Evolutionary conservation across 2,797 vertebrate species (phyloP).

Genomic region (Danio tinwini): DNA sequence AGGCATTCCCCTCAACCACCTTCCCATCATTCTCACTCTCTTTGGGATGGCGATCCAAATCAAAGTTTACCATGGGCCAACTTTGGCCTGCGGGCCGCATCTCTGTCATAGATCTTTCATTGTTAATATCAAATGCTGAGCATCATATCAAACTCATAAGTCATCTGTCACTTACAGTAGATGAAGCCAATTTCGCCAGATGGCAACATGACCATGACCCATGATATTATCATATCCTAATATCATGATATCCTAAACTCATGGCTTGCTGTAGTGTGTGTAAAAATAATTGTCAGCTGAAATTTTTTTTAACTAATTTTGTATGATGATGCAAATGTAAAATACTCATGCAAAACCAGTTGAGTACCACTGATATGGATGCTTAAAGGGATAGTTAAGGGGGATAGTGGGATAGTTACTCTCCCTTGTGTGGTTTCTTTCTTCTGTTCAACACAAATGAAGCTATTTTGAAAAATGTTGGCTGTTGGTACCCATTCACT

Average conservation of each 20-base stretch:
- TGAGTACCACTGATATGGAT: constrained; percentile 2
- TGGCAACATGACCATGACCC: background rate
- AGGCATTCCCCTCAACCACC: too few relatives aligned
- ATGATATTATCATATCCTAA: too few relatives aligned
- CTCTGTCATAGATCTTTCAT: background rate
- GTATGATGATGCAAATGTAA: background rate
- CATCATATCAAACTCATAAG: background rate
- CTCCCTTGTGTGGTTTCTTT: too few relatives aligned
- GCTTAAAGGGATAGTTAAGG: background rate
- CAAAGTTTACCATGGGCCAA: too few relatives aligned
- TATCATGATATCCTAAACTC: background rate
- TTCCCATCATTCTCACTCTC: too few relatives aligned
- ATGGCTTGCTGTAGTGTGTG: background rate
- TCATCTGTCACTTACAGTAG: constrained; percentile 9
- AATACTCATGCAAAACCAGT: constrained; percentile 16
- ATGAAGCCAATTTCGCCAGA: background rate
- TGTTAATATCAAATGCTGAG: background rate
- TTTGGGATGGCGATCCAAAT: too few relatives aligned
- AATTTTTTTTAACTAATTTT: background rate
- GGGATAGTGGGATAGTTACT: too few relatives aligned
- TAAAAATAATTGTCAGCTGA: constrained; percentile 2
- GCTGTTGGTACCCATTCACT: too few relatives aligned
- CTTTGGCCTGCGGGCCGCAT: too few relatives aligned
- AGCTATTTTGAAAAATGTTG: too few relatives aligned
- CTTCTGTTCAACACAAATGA: too few relatives aligned